A percentile compares a stretch with the other conserved stretches of the same genome.
Evolutionary conservation across 1,140 invertebrate species (phyloP).

Genomic region (Rhagoletis zephyria): DNA sequence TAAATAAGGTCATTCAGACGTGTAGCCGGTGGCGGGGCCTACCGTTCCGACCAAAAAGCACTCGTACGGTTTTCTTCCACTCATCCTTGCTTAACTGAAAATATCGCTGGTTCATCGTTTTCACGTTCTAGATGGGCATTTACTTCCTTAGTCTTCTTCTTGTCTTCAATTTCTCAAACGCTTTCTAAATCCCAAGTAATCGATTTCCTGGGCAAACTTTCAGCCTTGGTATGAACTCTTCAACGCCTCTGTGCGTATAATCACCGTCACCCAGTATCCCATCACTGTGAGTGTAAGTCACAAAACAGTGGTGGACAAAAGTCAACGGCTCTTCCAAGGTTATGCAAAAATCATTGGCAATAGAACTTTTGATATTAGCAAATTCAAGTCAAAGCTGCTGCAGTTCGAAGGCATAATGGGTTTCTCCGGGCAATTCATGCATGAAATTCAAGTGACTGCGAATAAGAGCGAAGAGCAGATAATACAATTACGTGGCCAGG

Average conservation of each 20-base stretch:
- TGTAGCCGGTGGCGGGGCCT: too few species aligned
- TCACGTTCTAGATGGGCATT: too few species aligned
- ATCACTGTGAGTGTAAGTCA: slow-evolving; percentile 23
- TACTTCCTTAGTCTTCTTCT: too few species aligned
- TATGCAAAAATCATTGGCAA: slow-evolving; percentile 60
- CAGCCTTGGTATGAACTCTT: slow-evolving; percentile 69
- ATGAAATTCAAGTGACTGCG: slow-evolving; percentile 59
- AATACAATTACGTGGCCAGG: slow-evolving; percentile 64
- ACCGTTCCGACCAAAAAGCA: too few species aligned
- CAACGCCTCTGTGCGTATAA: slow-evolving; percentile 54
- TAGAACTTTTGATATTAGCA: slow-evolving; percentile 56
- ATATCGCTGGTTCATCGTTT: too few species aligned
- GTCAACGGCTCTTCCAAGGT: slow-evolving; percentile 58
- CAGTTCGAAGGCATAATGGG: slow-evolving; percentile 63
- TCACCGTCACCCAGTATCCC: slow-evolving; percentile 63
- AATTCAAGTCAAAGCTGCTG: slow-evolving; percentile 55
- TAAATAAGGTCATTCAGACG: too few species aligned
- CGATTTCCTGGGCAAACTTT: neutral
- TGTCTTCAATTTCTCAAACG: too few species aligned
- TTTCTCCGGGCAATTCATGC: slow-evolving; percentile 63
- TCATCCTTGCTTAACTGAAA: too few species aligned
- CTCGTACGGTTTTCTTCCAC: too few species aligned
- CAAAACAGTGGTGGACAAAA: neutral
- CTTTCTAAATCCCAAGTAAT: neutral
- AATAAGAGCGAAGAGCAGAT: slow-evolving; percentile 60